Evolutionary conservation across 2,113 vertebrate species (phyloP).

Genomic region (Sterrhoptilus dennistouni): DNA sequence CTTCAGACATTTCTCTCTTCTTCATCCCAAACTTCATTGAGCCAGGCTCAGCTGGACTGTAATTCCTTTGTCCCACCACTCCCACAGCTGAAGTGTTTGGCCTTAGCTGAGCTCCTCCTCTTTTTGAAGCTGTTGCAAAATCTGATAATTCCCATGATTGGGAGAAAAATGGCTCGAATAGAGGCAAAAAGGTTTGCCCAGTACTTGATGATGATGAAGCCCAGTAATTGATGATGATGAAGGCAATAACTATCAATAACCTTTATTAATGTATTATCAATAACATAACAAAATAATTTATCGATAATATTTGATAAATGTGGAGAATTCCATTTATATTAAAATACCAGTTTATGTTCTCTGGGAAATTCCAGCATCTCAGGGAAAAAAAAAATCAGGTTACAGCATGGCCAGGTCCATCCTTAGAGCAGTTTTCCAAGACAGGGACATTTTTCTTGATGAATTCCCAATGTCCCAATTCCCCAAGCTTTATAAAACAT

Average conservation of each 20-base stretch:
- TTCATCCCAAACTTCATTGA: constrained; percentile 26
- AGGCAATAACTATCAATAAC: background rate
- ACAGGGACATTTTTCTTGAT: background rate
- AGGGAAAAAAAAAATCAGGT: background rate
- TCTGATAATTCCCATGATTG: background rate
- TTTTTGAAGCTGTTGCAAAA: constrained; percentile 63
- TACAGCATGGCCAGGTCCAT: background rate
- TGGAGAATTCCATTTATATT: background rate
- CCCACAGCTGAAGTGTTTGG: constrained; percentile 34
- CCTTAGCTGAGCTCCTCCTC: constrained; percentile 39
- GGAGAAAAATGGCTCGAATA: constrained; percentile 43
- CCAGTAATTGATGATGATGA: background rate
- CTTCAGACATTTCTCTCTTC: constrained; percentile 34
- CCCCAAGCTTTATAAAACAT: background rate
- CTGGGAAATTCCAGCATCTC: constrained; percentile 35
- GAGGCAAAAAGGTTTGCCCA: background rate
- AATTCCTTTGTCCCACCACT: constrained; percentile 22
- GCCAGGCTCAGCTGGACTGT: constrained; percentile 5
- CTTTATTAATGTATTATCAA: background rate
- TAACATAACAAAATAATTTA: background rate
- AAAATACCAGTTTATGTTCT: constrained; percentile 33
- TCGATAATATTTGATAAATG: background rate
- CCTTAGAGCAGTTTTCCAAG: background rate
- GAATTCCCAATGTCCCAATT: background rate
- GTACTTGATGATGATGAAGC: background rate